These are phyloP conservation scores for Deladenus siricidicola DNA, from an alignment of 2,888 invertebrate species.

Conservation along the genomic window DNA sequence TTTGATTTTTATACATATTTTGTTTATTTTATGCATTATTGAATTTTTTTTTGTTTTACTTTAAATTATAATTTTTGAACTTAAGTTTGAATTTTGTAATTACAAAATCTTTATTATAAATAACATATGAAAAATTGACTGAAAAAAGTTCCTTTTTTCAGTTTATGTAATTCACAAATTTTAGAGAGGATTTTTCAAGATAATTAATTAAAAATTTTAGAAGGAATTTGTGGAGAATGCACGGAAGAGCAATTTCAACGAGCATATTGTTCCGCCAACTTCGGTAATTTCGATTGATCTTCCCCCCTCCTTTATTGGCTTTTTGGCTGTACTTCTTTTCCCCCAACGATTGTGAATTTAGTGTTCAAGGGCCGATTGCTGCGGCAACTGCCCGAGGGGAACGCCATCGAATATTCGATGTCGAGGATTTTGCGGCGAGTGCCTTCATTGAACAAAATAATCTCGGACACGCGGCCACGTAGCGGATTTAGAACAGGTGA, in stretches of 20 bases:
- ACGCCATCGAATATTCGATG: background rate
- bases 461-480: background rate
- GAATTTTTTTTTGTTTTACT: too few relatives aligned
- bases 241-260: constrained; percentile 1
- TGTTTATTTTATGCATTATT: too few relatives aligned
- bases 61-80: too few relatives aligned
- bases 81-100: too few relatives aligned
- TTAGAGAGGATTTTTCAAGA: too few relatives aligned
- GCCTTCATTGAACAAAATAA: background rate
- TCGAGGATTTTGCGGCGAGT: background rate
- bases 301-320: too few relatives aligned
- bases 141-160: too few relatives aligned
- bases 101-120: too few relatives aligned
- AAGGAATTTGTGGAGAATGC: constrained; percentile 2
- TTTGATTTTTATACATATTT: too few relatives aligned
- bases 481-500: constrained; percentile 1
- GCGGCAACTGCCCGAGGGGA: background rate
- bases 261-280: constrained; percentile 5
- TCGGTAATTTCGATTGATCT: background rate
- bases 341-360: background rate
- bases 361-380: background rate
- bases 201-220: too few relatives aligned
- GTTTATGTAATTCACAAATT: too few relatives aligned
- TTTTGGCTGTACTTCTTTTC: background rate
- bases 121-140: too few relatives aligned